A percentile compares a stretch with the other conserved stretches of the same genome.
Evolutionary conservation across 2,113 vertebrate species (phyloP).

Genomic region (Hiodon tergisus): DNA sequence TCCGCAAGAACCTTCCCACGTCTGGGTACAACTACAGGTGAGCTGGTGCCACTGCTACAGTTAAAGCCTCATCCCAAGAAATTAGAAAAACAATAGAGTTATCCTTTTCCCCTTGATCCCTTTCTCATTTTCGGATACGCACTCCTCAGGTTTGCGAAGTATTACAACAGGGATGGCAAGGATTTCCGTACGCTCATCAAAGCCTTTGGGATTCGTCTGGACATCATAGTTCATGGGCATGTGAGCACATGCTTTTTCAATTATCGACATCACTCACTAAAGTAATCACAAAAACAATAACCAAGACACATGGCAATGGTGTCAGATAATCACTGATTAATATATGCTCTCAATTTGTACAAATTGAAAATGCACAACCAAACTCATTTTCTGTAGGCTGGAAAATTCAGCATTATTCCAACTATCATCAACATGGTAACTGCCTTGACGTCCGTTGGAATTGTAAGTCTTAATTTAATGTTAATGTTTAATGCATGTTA

Average conservation of each 20-base stretch:
- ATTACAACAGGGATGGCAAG: conserved; percentile 63
- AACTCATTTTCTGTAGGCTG: conserved; percentile 65
- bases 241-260: conserved; percentile 44
- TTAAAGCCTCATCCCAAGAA: too few relatives aligned
- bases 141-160: conserved; percentile 71
- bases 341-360: neutral
- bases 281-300: too few relatives aligned
- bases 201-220: conserved; percentile 80
- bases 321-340: neutral
- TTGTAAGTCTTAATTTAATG: conserved; percentile 66
- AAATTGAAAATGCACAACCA: neutral
- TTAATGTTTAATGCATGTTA: neutral
- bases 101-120: neutral
- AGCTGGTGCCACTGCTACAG: neutral
- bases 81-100: neutral
- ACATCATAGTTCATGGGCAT: conserved; percentile 82
- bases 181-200: conserved; percentile 75
- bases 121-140: neutral
- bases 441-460: conserved; percentile 81
- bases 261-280: neutral
- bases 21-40: conserved; percentile 77
- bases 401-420: conserved; percentile 83
- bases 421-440: conserved; percentile 85
- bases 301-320: neutral
- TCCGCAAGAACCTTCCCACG: conserved; percentile 54